These are phyloP conservation scores for Heloderma charlesbogerti DNA, from an alignment of 2,113 vertebrate species.

Conservation along the genomic window DNA sequence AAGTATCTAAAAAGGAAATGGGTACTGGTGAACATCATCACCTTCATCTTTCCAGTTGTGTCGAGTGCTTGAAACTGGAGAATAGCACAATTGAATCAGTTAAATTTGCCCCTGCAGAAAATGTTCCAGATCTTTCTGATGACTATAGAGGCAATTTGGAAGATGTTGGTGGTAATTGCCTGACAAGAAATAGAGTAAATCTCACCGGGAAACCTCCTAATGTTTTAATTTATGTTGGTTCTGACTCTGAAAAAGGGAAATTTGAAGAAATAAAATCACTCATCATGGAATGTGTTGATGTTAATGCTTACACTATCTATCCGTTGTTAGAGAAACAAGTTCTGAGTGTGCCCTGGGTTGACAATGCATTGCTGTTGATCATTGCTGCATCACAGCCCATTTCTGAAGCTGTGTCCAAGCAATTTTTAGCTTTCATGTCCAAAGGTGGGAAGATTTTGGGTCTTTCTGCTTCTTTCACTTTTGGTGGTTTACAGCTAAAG, in stretches of 20 bases:
- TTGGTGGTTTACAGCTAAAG: conserved; percentile 78
- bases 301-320: conserved; percentile 85
- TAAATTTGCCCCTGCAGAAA: conserved; percentile 87
- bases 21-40: conserved; percentile 66
- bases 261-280: conserved; percentile 75
- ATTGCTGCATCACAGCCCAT: conserved; percentile 80
- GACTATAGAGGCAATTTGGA: conserved; percentile 62
- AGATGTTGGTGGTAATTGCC: neutral
- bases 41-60: conserved; percentile 92
- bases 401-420: conserved; percentile 69
- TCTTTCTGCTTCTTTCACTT: conserved; percentile 80
- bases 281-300: conserved; percentile 82
- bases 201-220: conserved; percentile 84
- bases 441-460: conserved; percentile 89
- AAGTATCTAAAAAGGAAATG: neutral
- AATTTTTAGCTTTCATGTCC: conserved; percentile 84
- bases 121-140: conserved; percentile 87
- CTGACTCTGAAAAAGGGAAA: conserved; percentile 47
- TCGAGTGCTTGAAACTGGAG: conserved; percentile 92
- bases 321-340: conserved; percentile 81
- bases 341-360: conserved; percentile 87
- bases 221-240: conserved; percentile 86
- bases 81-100: conserved; percentile 94
- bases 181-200: conserved; percentile 50
- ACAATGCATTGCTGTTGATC: conserved; percentile 86